Base-by-base conservation (phyloP, 2,113 vertebrate species). In the Dolichotis patagonum region DNA sequence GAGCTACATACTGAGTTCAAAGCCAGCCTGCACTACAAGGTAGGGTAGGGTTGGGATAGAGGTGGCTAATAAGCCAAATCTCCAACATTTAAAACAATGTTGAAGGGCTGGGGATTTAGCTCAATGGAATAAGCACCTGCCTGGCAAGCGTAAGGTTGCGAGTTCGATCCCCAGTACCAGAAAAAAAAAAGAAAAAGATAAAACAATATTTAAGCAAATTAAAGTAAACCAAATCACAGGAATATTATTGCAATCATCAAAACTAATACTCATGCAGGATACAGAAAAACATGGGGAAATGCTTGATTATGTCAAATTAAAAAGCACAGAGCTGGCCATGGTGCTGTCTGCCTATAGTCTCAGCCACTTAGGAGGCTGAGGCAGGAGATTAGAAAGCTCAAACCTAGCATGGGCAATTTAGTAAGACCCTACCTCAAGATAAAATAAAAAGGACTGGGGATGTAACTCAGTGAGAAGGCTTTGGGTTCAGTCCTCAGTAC, bases 171-270 rank as follows among this genome's bases (percentile, higher is more conserved):
- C 52, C 14, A 7, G 52, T 54, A 16, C 52, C 52, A 54, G 13
- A 2, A 54, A 54, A 54, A 54, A 16, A 16, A 54, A 54, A 54
- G 52, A 16, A 54, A 54, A 54, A 54, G 14, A 54, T 54, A 54
- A 54, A 54, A 54, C 14, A 90, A 77, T 60, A 90, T 71, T 77
- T 84, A 89, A 87, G 62, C 83, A 93, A 91, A 88, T 60, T 75
- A 78, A 9, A 92, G 52, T 85, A 56, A 90, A 71, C 35, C 12
- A 26, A 94, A 82, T 81, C 28, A 65, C 0, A 67, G 69, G 41
- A 71, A n/a, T 63, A 84, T 82, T 96, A 90, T 38, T n/a, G 7
- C 9, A 90, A 77, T 62, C 41, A 75, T 90, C 82, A 89, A 96
- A 94, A 69, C 24, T 65, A 71, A 35, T n/a, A 69, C 87, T 90